Percentiles rank a stretch among this genome's conserved stretches.
Evolutionary conservation across 2,797 vertebrate species (phyloP).

Genomic region (Peromyscus attwateri): DNA sequence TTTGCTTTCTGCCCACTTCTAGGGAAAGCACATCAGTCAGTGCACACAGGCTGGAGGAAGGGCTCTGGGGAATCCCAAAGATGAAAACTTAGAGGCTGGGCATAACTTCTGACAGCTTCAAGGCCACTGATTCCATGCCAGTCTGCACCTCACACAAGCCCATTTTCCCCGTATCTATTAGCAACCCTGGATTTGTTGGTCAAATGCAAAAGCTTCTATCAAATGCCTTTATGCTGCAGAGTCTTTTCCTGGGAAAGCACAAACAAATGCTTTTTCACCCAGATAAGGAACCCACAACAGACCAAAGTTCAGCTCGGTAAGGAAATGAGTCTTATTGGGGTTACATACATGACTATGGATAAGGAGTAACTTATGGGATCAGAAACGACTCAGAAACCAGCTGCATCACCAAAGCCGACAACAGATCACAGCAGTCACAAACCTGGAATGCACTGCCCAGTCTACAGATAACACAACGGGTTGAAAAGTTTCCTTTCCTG

Average conservation of each 20-base stretch:
- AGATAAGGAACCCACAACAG: neutral
- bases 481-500: neutral
- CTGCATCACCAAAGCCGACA: neutral
- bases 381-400: too few relatives aligned
- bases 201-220: fast-evolving
- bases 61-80: neutral
- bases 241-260: neutral
- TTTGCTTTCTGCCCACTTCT: neutral
- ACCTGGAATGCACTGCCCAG: neutral
- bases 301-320: neutral
- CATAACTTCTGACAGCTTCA: neutral
- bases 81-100: neutral
- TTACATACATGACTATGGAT: neutral
- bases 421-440: neutral
- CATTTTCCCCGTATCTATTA: neutral
- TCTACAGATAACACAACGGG: neutral
- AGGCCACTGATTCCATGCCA: neutral
- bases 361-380: too few relatives aligned
- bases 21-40: neutral
- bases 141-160: neutral
- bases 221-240: too few relatives aligned
- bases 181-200: neutral
- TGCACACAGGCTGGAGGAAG: neutral
- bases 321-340: neutral
- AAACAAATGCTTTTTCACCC: neutral